Percentiles rank a stretch among this genome's conserved stretches.
phyloP scores from a whole-genome alignment of 1,140 invertebrate genomes.

The Ctenoplectra terminalis region DNA sequence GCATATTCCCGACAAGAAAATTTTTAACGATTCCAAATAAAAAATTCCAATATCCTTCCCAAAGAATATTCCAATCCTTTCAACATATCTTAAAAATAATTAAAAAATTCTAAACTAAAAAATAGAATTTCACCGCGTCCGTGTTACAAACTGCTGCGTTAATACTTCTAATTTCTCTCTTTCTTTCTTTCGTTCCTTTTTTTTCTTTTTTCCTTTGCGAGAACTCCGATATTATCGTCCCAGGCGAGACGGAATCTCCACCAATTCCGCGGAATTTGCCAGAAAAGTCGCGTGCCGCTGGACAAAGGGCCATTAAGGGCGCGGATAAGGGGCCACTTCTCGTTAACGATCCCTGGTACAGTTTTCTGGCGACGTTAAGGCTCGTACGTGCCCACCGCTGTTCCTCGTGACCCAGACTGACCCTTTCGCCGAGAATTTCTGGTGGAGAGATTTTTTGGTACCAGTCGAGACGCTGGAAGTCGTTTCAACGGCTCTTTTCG shows the following conservation, averaged over 20 bases:
- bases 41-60: too few relatives aligned
- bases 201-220: neutral
- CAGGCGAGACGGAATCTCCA: neutral
- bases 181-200: too few relatives aligned
- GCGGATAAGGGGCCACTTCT: slow-evolving; percentile 20
- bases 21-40: too few relatives aligned
- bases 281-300: slow-evolving; percentile 1
- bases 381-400: neutral
- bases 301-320: slow-evolving; percentile 18
- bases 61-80: too few relatives aligned
- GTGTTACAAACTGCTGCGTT: too few relatives aligned
- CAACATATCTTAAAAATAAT: too few relatives aligned
- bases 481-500: neutral
- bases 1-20: too few relatives aligned
- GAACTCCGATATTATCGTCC: neutral
- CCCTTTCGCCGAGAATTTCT: neutral
- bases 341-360: slow-evolving; percentile 27
- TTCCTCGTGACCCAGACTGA: slow-evolving; percentile 2
- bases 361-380: slow-evolving; percentile 23
- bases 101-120: too few relatives aligned
- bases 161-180: too few relatives aligned
- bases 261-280: neutral
- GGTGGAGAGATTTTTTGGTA: neutral
- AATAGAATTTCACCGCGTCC: too few relatives aligned
- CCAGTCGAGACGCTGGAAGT: neutral